Evolutionary conservation across 2,888 invertebrate genomes (phyloP).

Genomic region (Drosophila nigricruria): DNA sequence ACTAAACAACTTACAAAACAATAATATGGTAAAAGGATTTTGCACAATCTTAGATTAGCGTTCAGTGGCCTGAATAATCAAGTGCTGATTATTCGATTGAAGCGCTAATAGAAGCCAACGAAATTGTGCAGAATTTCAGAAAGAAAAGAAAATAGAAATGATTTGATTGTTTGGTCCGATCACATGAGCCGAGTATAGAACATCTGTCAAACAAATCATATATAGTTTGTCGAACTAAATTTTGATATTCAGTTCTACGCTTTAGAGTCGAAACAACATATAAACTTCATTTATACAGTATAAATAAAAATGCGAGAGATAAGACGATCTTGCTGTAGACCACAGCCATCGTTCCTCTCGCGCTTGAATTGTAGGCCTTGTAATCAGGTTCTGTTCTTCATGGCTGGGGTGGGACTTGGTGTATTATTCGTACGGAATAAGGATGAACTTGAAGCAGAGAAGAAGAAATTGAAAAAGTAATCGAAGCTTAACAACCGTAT

Average conservation of each 20-base stretch:
- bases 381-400: slow-evolving; percentile 60
- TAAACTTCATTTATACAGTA: not conserved
- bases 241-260: slow-evolving; percentile 7
- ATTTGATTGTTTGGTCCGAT: not conserved
- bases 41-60: not conserved
- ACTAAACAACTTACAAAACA: not conserved
- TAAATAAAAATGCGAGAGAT: slow-evolving; percentile 16
- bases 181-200: slow-evolving; percentile 11
- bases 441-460: not conserved
- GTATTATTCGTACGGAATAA: slow-evolving; percentile 24
- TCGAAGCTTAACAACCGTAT: not conserved
- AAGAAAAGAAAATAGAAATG: not conserved
- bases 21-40: not conserved
- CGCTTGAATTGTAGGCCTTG: slow-evolving; percentile 61
- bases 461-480: slow-evolving; percentile 8
- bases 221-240: not conserved
- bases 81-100: not conserved
- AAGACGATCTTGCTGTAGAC: slow-evolving; percentile 34
- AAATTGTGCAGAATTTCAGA: not conserved
- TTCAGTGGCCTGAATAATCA: not conserved
- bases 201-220: slow-evolving; percentile 5
- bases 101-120: not conserved
- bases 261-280: slow-evolving; percentile 10
- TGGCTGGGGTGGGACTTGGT: slow-evolving; percentile 55
- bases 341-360: slow-evolving; percentile 48